Evolutionary conservation across 2,888 invertebrate species (phyloP).

Genomic region (Tupiocoris notatus): DNA sequence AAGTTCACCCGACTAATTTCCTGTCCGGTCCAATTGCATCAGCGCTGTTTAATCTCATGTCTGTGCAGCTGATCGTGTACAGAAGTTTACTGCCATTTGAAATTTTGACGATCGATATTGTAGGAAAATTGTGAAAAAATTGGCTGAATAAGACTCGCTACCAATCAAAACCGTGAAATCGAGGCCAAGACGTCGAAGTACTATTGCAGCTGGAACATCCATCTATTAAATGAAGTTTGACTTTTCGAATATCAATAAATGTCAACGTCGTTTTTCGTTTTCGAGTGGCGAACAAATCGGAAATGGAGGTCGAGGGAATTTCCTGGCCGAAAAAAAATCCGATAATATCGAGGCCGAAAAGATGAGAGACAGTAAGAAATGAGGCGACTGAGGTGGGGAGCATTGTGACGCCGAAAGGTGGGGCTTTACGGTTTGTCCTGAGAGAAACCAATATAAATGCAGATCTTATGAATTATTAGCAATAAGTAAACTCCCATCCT

Average conservation of each 20-base stretch:
- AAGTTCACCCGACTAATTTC: too few species aligned
- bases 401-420: constrained; percentile 12
- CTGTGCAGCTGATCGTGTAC: too few species aligned
- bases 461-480: constrained; percentile 42
- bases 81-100: too few species aligned
- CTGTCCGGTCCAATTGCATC: too few species aligned
- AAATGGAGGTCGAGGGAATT: neutral
- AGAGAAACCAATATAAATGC: constrained; percentile 40
- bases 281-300: neutral
- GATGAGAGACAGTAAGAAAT: constrained; percentile 13
- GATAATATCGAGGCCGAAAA: constrained; percentile 26
- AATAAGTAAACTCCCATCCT: neutral
- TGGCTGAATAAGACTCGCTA: too few species aligned
- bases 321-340: neutral
- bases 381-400: constrained; percentile 11
- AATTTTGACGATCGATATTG: too few species aligned
- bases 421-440: constrained; percentile 24
- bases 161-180: too few species aligned
- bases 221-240: neutral
- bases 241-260: neutral
- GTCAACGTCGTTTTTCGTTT: neutral
- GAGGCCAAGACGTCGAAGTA: too few species aligned
- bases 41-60: too few species aligned
- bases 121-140: too few species aligned
- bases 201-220: too few species aligned